Evolutionary conservation across 2,888 invertebrate genomes (phyloP).

Genomic region (Cephus runcator): DNA sequence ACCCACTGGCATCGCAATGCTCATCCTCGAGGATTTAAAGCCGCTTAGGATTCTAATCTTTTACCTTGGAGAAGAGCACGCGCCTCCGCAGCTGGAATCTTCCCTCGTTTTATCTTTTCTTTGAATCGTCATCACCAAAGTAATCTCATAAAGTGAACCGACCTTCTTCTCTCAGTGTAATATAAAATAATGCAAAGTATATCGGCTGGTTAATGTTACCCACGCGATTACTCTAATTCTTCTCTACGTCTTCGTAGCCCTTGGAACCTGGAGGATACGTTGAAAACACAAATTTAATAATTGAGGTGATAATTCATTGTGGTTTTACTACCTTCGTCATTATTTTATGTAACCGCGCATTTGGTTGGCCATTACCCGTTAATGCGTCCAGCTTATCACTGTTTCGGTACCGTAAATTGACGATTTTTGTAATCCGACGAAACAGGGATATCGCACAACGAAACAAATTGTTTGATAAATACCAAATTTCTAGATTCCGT

Average conservation of each 20-base stretch:
- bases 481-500: not conserved
- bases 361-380: not conserved
- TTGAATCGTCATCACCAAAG: not conserved
- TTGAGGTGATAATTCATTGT: not conserved
- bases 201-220: not conserved
- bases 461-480: not conserved
- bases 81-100: not conserved
- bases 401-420: not conserved
- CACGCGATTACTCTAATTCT: not conserved
- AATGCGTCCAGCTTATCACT: not conserved
- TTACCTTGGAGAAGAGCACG: not conserved
- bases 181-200: not conserved
- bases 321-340: not conserved
- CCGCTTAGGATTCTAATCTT: not conserved
- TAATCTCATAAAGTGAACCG: not conserved
- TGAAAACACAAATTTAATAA: not conserved
- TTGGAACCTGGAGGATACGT: not conserved
- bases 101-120: not conserved
- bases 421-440: not conserved
- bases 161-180: not conserved
- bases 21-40: not conserved
- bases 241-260: not conserved
- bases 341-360: not conserved
- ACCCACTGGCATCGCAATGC: not conserved
- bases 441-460: not conserved